Conservation (phyloP, 2,113 vertebrate genomes). For the Sapayoa aenigma region DNA sequence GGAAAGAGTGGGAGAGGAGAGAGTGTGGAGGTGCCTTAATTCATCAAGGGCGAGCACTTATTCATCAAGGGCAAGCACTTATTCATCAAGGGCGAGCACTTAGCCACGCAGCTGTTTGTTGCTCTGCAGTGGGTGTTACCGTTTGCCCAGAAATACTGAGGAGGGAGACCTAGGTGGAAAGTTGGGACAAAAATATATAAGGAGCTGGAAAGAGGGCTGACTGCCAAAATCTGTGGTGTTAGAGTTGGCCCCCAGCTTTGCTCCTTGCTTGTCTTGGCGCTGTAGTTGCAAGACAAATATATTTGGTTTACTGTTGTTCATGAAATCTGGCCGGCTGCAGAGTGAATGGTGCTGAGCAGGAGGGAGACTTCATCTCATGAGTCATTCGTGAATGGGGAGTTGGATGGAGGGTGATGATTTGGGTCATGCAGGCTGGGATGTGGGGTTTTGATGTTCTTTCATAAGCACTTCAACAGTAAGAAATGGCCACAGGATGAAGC, state of each 20-base stretch:
- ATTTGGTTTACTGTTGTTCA: slow-evolving; percentile 39
- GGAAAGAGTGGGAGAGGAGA: neutral
- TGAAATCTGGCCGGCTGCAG: neutral
- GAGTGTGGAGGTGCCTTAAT: neutral
- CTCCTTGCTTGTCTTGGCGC: slow-evolving; percentile 63
- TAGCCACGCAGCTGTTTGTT: neutral
- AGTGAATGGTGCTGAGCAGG: neutral
- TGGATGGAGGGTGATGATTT: neutral
- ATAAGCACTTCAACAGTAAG: neutral
- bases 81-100: neutral
- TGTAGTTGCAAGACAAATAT: slow-evolving; percentile 37
- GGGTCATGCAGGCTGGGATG: neutral
- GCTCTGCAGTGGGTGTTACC: neutral
- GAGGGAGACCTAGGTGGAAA: slow-evolving; percentile 30
- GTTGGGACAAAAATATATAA: slow-evolving; percentile 50
- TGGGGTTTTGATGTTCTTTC: neutral
- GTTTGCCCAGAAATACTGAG: slow-evolving; percentile 16
- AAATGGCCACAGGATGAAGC: neutral
- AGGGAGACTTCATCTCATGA: neutral
- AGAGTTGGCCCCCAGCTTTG: slow-evolving; percentile 58
- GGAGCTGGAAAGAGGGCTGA: slow-evolving; percentile 49
- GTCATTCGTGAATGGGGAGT: neutral
- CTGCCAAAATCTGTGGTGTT: slow-evolving; percentile 56
- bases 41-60: neutral
- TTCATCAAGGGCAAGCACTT: neutral